A percentile compares a stretch with the other conserved stretches of the same genome.
phyloP scores from a whole-genome alignment of 2,113 vertebrate genomes.

The Alethe diademata region DNA sequence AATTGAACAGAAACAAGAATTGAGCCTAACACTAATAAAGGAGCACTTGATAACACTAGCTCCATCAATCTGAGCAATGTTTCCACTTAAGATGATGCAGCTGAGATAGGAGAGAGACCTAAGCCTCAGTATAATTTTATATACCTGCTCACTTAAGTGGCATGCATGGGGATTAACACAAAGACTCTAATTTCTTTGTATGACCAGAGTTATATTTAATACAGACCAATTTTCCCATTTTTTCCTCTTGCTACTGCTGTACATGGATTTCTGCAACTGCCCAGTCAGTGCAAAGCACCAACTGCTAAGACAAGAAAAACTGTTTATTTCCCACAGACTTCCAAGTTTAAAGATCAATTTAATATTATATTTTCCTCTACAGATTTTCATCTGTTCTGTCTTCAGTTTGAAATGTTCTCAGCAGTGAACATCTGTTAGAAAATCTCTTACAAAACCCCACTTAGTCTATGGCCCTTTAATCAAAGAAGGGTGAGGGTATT shows the following conservation, averaged over 20 bases:
- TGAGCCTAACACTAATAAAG: background rate
- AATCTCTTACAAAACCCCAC: conserved; percentile 67
- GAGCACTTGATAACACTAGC: background rate
- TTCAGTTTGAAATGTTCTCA: conserved; percentile 57
- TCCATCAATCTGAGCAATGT: background rate
- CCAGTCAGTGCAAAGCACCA: background rate
- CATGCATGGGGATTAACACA: background rate
- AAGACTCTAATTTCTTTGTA: background rate
- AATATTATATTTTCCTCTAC: conserved; percentile 14
- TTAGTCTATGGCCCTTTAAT: conserved; percentile 65
- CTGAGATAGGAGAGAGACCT: background rate
- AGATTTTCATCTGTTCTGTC: conserved; percentile 42
- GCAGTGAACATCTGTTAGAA: conserved; percentile 57
- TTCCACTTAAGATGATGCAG: background rate
- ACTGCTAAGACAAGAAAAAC: background rate
- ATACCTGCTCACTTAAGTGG: background rate
- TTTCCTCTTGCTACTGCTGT: background rate
- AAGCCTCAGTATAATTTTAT: background rate
- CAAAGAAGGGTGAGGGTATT: conserved; percentile 68
- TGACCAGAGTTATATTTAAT: background rate
- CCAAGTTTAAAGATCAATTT: conserved; percentile 27
- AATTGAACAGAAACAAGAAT: background rate
- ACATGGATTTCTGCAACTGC: fast-evolving
- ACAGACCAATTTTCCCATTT: background rate
- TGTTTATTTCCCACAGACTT: background rate